These are phyloP conservation scores for Drosophila tristis DNA, from an alignment of 1,140 invertebrate species.

Conservation along the genomic window DNA sequence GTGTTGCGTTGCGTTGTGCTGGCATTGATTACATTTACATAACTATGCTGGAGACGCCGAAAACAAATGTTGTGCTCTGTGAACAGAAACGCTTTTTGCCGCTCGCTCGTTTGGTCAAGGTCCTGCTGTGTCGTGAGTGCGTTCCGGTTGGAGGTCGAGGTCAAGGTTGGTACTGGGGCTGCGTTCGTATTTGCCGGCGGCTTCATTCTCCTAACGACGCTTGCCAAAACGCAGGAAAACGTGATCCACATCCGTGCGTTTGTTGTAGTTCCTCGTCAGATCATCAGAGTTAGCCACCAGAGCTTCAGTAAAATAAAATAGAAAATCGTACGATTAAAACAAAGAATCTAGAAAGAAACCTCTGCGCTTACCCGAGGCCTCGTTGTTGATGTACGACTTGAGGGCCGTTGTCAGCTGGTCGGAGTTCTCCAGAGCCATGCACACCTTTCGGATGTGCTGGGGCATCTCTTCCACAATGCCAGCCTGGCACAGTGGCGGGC, in stretches of 20 bases:
- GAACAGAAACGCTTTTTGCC: constrained; percentile 50
- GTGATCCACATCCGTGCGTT: constrained; percentile 91
- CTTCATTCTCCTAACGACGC: constrained; percentile 81
- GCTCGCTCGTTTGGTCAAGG: constrained; percentile 43
- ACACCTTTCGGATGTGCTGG: constrained; percentile 79
- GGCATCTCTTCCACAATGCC: constrained; percentile 83
- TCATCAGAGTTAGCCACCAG: constrained; percentile 76
- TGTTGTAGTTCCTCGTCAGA: constrained; percentile 85
- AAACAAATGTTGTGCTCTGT: constrained; percentile 34
- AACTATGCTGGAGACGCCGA: constrained; percentile 56
- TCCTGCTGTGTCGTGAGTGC: constrained; percentile 25
- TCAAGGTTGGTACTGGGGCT: background rate
- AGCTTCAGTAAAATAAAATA: constrained; percentile 46
- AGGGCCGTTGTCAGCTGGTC: constrained; percentile 77
- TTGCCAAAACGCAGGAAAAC: constrained; percentile 91
- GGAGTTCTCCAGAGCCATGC: constrained; percentile 79
- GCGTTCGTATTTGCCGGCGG: background rate
- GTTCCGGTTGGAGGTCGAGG: constrained; percentile 3
- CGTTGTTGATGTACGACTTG: constrained; percentile 79
- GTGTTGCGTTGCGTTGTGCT: constrained; percentile 28
- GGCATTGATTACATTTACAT: constrained; percentile 41
- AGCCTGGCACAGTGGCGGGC: constrained; percentile 70
- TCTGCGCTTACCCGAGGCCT: constrained; percentile 73
- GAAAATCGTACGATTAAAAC: background rate
- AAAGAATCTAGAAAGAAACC: background rate